Percentiles rank a stretch among this genome's conserved stretches.
These are phyloP conservation scores for Furcula furcula DNA, from an alignment of 2,888 invertebrate genomes.

Conservation along the genomic window DNA sequence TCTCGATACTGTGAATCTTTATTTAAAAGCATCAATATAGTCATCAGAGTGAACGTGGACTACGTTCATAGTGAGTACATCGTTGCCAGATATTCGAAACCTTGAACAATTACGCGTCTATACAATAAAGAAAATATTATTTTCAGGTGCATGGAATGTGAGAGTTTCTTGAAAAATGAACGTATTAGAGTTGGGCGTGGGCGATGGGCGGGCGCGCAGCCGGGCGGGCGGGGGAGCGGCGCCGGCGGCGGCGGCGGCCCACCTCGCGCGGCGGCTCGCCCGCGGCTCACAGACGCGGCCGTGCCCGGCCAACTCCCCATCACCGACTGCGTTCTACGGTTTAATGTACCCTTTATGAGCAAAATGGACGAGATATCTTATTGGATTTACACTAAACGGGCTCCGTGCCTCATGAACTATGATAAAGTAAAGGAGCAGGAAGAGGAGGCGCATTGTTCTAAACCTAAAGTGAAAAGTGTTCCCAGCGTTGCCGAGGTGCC, in stretches of 20 bases:
- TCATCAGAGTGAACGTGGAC: conserved; percentile 3
- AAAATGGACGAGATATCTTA: conserved; percentile 74
- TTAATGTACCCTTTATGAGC: conserved; percentile 62
- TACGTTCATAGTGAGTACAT: conserved; percentile 14
- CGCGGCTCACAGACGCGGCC: conserved; percentile 21
- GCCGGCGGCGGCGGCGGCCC: conserved; percentile 29
- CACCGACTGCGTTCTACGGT: conserved; percentile 11
- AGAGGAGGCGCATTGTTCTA: conserved; percentile 50
- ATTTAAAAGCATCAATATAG: conserved; percentile 4
- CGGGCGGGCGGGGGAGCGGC: conserved; percentile 33
- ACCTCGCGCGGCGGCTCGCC: conserved; percentile 37
- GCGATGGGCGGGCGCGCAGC: conserved; percentile 18
- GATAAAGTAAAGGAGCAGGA: conserved; percentile 54
- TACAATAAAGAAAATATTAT: neutral
- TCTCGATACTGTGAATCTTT: conserved; percentile 4
- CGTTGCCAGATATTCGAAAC: no score
- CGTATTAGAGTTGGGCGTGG: conserved; percentile 12
- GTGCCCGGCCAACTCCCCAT: conserved; percentile 16
- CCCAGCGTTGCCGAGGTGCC: conserved; percentile 39
- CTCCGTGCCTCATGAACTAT: conserved; percentile 71
- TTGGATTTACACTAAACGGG: conserved; percentile 71
- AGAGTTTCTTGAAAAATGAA: conserved; percentile 36
- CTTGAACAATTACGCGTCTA: no score
- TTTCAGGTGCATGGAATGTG: conserved; percentile 70
- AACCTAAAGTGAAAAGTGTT: conserved; percentile 43